Evolutionary conservation across 2,888 invertebrate species (phyloP).

Genomic region (Aethes cnicana): DNA sequence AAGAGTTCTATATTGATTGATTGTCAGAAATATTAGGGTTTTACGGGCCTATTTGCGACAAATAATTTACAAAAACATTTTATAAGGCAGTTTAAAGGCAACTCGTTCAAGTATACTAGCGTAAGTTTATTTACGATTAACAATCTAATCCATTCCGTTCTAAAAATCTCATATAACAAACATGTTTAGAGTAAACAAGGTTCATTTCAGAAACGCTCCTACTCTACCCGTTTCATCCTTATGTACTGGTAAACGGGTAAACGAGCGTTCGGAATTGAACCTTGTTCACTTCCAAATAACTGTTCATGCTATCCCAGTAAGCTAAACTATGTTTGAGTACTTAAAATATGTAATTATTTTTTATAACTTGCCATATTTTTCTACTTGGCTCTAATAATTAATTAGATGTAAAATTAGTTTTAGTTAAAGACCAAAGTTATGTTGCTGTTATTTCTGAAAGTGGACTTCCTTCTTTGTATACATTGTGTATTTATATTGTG

Average conservation of each 20-base stretch:
- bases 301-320: background rate
- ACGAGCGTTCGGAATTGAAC: background rate
- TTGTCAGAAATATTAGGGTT: no score
- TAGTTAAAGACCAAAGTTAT: conserved; percentile 54
- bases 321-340: conserved; percentile 11
- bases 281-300: background rate
- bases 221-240: no score
- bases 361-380: conserved; percentile 26
- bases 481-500: background rate
- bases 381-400: conserved; percentile 12
- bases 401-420: conserved; percentile 34
- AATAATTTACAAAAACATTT: background rate
- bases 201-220: no score
- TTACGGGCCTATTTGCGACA: no score
- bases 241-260: background rate
- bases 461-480: conserved; percentile 18
- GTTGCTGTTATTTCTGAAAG: conserved; percentile 34
- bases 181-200: no score
- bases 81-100: conserved; percentile 20
- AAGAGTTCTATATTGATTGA: no score
- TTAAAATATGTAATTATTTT: conserved; percentile 29
- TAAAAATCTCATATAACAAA: background rate
- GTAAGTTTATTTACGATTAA: conserved; percentile 26
- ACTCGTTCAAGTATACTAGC: conserved; percentile 21
- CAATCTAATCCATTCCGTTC: conserved; percentile 20